Evolutionary conservation across 2,113 vertebrate genomes (phyloP), one percentile per base, ranked within the genome.

Genomic region (Megaceryle torquata): DNA sequence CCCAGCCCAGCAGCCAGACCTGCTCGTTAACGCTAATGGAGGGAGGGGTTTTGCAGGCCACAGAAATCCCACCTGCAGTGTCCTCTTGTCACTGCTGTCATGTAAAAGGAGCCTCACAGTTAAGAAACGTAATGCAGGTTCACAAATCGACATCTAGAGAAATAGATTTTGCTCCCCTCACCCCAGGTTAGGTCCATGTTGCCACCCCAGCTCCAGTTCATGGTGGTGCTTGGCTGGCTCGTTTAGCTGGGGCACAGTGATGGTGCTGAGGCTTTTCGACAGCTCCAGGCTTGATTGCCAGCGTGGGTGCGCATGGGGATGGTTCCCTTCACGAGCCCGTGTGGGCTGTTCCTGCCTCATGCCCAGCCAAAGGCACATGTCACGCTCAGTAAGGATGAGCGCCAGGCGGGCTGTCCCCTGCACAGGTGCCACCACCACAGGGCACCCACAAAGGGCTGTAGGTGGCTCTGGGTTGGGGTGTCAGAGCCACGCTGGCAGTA

Each of bases 1-100:
- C 39, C 7, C 44, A 11, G 4, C 48, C 4, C 2, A 28, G 28
- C 56, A 1, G 1, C 33, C 11, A 41, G 5, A 60, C 1, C 71
- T 3, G 18, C 69, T 53, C 5, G 0, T n/a, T 11, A 69, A 2
- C 2, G 0, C 39, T 6, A 6, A 5, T 0, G 1, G 26, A 11
- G 9, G 41, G 14, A 25, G 48, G 14, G 15, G 37, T 18, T 56
- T 48, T 3, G 1, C 71, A 10, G 71, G 46, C 46, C 13, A 2
- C 28, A 59, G 57, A 13, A 25, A 13, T 6, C 19, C 35, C 67
- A 2, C 9, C 35, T 4, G 39, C 75, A 56, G 53, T 0, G 33
- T 57, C 39, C 46, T 31, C 13, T 3, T 56, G n/a, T n/a, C 1
- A 2, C n/a, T 29, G 6, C 2, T 2, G 1, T 7, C 7, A 28